Percentiles rank a stretch among this genome's conserved stretches.
phyloP scores from a whole-genome alignment of 2,888 invertebrate species.

The Proisotoma minuta region DNA sequence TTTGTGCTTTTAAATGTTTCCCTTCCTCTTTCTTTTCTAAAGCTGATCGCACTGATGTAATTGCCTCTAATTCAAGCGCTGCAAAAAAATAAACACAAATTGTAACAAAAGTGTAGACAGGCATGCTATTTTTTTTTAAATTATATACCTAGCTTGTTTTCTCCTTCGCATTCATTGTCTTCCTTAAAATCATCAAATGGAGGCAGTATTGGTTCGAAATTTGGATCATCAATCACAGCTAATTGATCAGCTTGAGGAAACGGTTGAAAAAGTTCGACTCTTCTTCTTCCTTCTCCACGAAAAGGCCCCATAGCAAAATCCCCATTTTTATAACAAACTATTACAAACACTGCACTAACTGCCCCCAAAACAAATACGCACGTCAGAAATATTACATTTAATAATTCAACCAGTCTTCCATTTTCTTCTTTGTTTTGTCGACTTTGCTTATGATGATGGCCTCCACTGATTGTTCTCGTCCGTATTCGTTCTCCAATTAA shows the following conservation, averaged over 20 bases:
- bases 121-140: too few relatives aligned
- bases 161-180: slow-evolving; percentile 44
- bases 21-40: slow-evolving; percentile 76
- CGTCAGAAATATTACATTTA: slow-evolving; percentile 31
- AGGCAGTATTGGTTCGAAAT: slow-evolving; percentile 22
- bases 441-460: too few relatives aligned
- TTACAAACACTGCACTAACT: slow-evolving; percentile 35
- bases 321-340: slow-evolving; percentile 27
- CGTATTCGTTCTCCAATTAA: background rate
- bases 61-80: slow-evolving; percentile 66
- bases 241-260: slow-evolving; percentile 38
- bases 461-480: background rate
- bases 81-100: slow-evolving; percentile 11
- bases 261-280: slow-evolving; percentile 34
- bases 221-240: slow-evolving; percentile 32
- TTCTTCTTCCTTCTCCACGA: slow-evolving; percentile 17
- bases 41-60: slow-evolving; percentile 78
- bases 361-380: slow-evolving; percentile 38
- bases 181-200: slow-evolving; percentile 10
- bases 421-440: too few relatives aligned
- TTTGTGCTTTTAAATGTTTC: slow-evolving; percentile 77
- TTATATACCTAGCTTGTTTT: slow-evolving; percentile 43
- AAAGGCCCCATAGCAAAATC: background rate
- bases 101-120: background rate
- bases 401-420: slow-evolving; percentile 9